These are phyloP conservation scores for Xestia ashworthii DNA, from an alignment of 2,888 invertebrate species.

Conservation along the genomic window DNA sequence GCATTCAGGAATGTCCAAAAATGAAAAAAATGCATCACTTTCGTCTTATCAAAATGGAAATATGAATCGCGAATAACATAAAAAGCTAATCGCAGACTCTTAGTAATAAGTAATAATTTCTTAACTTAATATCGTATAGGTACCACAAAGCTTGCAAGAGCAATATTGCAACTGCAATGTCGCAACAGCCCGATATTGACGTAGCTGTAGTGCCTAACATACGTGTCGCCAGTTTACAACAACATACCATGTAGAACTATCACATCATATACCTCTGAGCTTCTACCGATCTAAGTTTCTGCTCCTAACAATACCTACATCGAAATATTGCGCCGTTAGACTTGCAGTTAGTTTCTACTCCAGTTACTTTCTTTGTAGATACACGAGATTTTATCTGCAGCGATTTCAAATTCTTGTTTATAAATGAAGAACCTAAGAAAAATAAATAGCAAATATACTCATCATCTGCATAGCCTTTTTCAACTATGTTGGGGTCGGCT, in stretches of 20 bases:
- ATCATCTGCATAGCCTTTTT: too few species aligned
- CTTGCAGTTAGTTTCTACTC: slow-evolving; percentile 20
- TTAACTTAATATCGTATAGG: background rate
- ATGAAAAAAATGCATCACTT: background rate
- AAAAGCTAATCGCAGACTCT: background rate
- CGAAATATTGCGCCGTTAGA: background rate
- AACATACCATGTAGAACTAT: background rate
- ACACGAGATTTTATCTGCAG: background rate
- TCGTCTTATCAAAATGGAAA: background rate
- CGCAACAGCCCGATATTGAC: background rate
- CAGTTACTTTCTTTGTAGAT: background rate
- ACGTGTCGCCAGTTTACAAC: background rate
- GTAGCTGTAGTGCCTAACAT: background rate
- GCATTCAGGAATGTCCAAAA: background rate
- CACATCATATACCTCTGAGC: slow-evolving; percentile 15
- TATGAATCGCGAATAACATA: background rate
- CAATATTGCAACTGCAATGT: slow-evolving; percentile 34
- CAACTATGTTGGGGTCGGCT: too few species aligned
- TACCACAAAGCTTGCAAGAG: background rate
- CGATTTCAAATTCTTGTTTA: background rate
- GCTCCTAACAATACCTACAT: slow-evolving; percentile 2
- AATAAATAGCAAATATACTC: background rate
- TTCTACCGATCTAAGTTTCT: slow-evolving; percentile 12
- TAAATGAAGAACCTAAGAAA: background rate
- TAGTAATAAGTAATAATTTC: background rate